Conservation (phyloP, 2,888 invertebrate species). For the Scrobipalpa costella region DNA sequence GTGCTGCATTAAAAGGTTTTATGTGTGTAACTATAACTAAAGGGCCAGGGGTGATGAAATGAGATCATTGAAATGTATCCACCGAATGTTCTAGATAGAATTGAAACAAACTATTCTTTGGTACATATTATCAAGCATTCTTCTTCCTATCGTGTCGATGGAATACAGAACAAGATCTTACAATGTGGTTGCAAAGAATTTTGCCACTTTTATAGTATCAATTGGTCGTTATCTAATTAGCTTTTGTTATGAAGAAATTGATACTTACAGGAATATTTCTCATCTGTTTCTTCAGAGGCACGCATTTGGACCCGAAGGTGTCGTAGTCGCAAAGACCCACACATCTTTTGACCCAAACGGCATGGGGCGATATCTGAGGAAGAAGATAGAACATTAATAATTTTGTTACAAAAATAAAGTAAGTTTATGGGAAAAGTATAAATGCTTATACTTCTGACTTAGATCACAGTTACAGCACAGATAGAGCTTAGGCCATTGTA, state of each 20-base stretch:
- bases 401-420: not conserved
- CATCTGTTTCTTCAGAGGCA: conserved; percentile 52
- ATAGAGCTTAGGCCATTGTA: no score
- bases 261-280: conserved; percentile 66
- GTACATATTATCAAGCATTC: no score
- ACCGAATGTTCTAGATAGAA: not conserved
- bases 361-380: conserved; percentile 70
- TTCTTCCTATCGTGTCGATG: no score
- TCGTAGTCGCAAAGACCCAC: conserved; percentile 69
- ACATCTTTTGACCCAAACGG: conserved; percentile 73
- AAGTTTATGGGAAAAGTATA: no score
- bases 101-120: not conserved
- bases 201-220: no score
- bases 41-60: not conserved
- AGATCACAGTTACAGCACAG: no score
- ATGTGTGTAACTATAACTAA: conserved; percentile 1
- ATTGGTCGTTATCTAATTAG: no score
- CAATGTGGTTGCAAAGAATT: no score
- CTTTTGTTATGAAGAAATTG: not conserved
- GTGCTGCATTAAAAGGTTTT: conserved; percentile 4
- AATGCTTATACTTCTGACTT: no score
- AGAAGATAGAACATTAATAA: conserved; percentile 39
- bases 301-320: conserved; percentile 56
- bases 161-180: no score
- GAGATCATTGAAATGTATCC: not conserved